Conservation (phyloP, 35 echinoderm and acorn worm species). For the Eucidaris tribuloides region DNA sequence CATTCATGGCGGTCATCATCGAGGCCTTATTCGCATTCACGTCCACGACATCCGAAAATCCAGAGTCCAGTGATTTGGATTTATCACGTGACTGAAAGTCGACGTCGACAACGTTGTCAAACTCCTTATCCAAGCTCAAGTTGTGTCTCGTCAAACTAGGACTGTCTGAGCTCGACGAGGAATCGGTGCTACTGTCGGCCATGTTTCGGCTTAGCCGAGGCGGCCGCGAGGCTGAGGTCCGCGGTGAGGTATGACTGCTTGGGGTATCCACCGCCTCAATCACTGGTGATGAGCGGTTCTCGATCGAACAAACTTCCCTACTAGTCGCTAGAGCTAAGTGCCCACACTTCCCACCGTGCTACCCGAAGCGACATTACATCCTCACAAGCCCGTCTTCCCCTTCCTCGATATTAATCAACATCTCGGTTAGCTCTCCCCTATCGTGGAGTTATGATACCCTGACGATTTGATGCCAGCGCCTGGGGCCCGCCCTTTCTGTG, state of each 20-base stretch:
- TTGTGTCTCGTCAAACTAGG: not conserved
- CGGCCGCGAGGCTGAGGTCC: no score
- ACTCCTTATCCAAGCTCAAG: not conserved
- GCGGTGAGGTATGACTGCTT: no score
- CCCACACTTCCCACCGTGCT: no score
- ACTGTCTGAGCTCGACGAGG: conserved; percentile 17
- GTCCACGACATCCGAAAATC: not conserved
- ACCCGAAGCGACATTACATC: no score
- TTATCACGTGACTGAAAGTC: not conserved
- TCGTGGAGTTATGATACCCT: conserved; percentile 1
- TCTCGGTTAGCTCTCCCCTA: not conserved
- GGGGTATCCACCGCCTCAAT: no score
- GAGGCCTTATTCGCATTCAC: conserved; percentile 2
- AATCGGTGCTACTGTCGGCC: not conserved
- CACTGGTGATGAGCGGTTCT: no score
- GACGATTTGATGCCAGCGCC: conserved; percentile 8
- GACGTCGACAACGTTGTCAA: not conserved
- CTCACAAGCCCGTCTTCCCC: conserved; percentile 3
- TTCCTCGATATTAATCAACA: conserved; percentile 7
- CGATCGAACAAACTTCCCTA: no score
- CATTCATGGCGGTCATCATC: not conserved
- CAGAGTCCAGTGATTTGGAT: conserved; percentile 10
- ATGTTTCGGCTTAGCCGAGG: not conserved
- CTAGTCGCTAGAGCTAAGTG: no score
- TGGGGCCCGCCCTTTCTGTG: not conserved